phyloP scores from a whole-genome alignment of 2,113 vertebrate genomes.

The Thunnus maccoyii region DNA sequence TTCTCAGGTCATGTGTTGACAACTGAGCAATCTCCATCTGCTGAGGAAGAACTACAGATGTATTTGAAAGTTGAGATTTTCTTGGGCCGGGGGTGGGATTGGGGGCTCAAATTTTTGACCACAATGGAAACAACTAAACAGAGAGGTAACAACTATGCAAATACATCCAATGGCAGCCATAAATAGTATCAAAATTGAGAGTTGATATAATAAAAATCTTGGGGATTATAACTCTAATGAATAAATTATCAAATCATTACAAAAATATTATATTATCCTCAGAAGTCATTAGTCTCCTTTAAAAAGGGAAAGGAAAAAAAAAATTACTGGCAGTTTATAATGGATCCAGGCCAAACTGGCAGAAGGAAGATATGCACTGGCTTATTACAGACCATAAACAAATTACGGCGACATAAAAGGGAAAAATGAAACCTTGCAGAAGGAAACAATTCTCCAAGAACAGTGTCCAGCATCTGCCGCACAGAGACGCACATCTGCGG shows the following conservation, averaged over 20 bases:
- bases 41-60: too few species aligned
- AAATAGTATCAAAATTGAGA: not conserved
- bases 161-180: not conserved
- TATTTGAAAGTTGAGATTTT: too few species aligned
- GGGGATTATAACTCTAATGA: slow-evolving; percentile 34
- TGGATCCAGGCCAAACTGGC: slow-evolving; percentile 70
- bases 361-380: slow-evolving; percentile 66
- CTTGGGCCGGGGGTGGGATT: too few species aligned
- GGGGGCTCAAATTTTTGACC: too few species aligned
- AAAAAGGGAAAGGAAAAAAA: slow-evolving; percentile 36
- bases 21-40: too few species aligned
- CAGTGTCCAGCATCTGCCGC: slow-evolving; percentile 69
- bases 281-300: slow-evolving; percentile 66
- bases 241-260: slow-evolving; percentile 55
- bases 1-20: too few species aligned
- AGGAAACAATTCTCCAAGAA: slow-evolving; percentile 70
- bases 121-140: not conserved
- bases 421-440: slow-evolving; percentile 70
- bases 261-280: slow-evolving; percentile 49
- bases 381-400: slow-evolving; percentile 79
- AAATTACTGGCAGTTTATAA: slow-evolving; percentile 57
- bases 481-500: slow-evolving; percentile 71
- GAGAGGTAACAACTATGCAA: not conserved
- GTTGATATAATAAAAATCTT: slow-evolving; percentile 26
- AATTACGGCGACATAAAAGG: slow-evolving; percentile 71